These are phyloP conservation scores for Entelurus aequoreus DNA, from an alignment of 2,113 vertebrate species.

Conservation along the genomic window DNA sequence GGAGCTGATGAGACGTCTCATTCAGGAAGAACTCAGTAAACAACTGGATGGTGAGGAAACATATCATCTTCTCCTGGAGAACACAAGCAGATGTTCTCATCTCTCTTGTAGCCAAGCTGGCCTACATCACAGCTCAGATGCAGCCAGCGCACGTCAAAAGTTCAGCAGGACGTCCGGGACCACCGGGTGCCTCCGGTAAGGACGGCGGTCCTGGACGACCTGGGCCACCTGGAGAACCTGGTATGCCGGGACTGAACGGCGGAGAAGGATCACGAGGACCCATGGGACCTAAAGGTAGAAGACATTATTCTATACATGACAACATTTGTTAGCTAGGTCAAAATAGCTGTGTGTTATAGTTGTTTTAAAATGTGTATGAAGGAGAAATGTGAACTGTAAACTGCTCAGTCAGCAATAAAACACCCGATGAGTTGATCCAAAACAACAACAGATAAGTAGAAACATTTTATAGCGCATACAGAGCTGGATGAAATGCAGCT, in stretches of 20 bases:
- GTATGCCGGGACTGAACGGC: conserved; percentile 83
- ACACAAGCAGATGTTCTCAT: neutral
- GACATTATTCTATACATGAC: neutral
- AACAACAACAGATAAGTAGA: too few relatives aligned
- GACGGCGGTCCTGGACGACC: conserved; percentile 80
- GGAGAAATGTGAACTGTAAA: too few relatives aligned
- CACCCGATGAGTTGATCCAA: too few relatives aligned
- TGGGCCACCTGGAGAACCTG: conserved; percentile 83
- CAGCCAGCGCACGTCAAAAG: conserved; percentile 84
- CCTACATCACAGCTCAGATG: conserved; percentile 88
- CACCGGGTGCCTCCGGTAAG: conserved; percentile 85
- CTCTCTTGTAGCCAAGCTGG: conserved; percentile 75
- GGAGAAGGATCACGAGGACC: conserved; percentile 87
- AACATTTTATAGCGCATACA: too few relatives aligned
- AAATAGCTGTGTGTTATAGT: too few relatives aligned
- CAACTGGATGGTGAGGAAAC: conserved; percentile 83
- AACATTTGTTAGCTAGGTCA: neutral
- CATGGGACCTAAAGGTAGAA: conserved; percentile 85
- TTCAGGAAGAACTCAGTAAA: conserved; percentile 89
- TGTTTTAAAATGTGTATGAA: too few relatives aligned
- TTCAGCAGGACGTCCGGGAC: conserved; percentile 84
- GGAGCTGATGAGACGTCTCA: conserved; percentile 86
- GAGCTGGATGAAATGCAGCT: too few relatives aligned
- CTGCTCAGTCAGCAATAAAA: too few relatives aligned
- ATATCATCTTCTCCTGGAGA: too few relatives aligned